Percentiles rank a stretch among this genome's conserved stretches.
Evolutionary conservation across 2,797 vertebrate genomes (phyloP).

Genomic region (Lacerta viridis): DNA sequence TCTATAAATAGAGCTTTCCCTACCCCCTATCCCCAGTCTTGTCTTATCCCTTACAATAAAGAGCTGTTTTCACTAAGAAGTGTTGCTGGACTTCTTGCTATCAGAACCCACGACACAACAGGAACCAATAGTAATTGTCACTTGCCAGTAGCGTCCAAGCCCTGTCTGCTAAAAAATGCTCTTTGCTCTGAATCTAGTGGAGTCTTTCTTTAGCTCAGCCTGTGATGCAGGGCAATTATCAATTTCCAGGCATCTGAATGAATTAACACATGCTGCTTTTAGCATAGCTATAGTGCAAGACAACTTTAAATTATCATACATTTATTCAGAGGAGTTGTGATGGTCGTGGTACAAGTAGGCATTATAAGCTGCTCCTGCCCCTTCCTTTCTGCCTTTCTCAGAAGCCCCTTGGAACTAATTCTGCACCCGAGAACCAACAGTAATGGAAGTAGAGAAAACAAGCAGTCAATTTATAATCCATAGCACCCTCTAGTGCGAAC

Average conservation of each 20-base stretch:
- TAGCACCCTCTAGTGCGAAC: not conserved
- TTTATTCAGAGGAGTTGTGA: not conserved
- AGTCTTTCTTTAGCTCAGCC: not conserved
- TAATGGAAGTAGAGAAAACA: not conserved
- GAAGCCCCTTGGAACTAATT: not conserved
- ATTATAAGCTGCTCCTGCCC: not conserved
- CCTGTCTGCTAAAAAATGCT: not conserved
- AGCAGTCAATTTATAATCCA: not conserved
- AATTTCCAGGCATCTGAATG: constrained; percentile 13
- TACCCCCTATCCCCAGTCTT: no score
- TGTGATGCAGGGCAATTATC: not conserved
- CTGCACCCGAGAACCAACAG: not conserved
- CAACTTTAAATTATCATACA: not conserved
- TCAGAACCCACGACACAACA: no score
- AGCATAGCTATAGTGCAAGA: not conserved
- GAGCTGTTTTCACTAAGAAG: no score
- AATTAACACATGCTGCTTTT: constrained; percentile 24
- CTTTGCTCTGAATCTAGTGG: not conserved
- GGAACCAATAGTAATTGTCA: not conserved
- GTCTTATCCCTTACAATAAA: no score
- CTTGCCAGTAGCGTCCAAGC: not conserved
- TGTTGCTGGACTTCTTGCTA: no score
- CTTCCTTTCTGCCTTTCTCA: not conserved
- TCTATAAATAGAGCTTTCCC: no score
- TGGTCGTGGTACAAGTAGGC: not conserved